Evolutionary conservation across 2,797 vertebrate genomes (phyloP), one percentile per base, ranked within the genome.

Genomic region (Karalla daura): DNA sequence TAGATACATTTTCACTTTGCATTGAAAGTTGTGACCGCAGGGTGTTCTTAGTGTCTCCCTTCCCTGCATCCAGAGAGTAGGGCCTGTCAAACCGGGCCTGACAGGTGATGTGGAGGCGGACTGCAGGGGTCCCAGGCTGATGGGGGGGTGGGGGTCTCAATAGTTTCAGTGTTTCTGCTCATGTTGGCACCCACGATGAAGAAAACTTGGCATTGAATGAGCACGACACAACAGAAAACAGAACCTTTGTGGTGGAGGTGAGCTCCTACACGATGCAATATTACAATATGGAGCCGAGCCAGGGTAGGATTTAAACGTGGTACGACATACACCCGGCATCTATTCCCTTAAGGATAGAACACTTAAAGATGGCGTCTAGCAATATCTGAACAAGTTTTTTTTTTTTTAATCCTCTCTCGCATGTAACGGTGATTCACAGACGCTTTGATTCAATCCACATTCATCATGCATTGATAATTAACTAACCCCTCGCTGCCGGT

Each of bases 391-490:
- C 25, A 37, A 39, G 13, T 66, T 49, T 2, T n/a, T 10, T 25
- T 21, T 65, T 18, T 6, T 6, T 14, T 5, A n/a, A n/a, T n/a
- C n/a, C n/a, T n/a, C n/a, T n/a, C n/a, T n/a, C n/a, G n/a, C n/a
- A n/a, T n/a, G 5, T 25, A 44, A 62, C 56, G 2, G 23, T n/a
- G 62, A 60, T 67, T 50, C 23, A 52, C 35, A 41, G 6, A 4
- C 8, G 44, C 10, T 43, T 50, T 0, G 0, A 41, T 61, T 46
- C 5, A 37, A 33, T 44, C 63, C 39, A 80, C 50, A 70, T 68
- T 81, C 53, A 56, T 75, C 55, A 70, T 85, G 76, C 63, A 62
- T 5, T 39, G 21, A 50, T 53, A 24, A 64, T 56, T 11, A 20
- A 36, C 21, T 33, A 12, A 39, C 46, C 25, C 14, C 66, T 65